Evolutionary conservation across 30 jellyfish, hydroid and myxozoan genomes (phyloP).

Genomic region (Turritopsis rubra): DNA sequence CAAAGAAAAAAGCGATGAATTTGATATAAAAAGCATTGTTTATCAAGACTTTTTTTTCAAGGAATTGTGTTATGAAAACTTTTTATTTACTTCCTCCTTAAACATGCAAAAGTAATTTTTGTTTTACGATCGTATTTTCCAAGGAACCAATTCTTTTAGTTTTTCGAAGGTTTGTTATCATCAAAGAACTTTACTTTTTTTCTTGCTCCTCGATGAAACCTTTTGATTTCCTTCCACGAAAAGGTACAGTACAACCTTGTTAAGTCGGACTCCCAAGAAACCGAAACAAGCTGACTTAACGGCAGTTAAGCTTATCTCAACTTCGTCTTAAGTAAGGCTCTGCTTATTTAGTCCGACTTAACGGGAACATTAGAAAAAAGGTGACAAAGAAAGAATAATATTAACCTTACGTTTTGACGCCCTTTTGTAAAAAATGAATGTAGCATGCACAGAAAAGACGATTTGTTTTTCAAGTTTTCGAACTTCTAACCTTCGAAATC

Average conservation of each 20-base stretch:
- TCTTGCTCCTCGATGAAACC: neutral
- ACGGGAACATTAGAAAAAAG: neutral
- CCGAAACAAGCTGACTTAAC: neutral
- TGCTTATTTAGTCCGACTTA: neutral
- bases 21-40: neutral
- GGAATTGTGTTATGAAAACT: neutral
- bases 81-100: neutral
- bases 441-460: neutral
- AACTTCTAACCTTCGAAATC: neutral
- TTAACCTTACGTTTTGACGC: neutral
- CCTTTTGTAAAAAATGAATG: neutral
- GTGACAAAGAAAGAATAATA: neutral
- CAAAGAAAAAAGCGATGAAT: conserved; percentile 1
- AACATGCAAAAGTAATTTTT: too few species aligned
- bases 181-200: neutral
- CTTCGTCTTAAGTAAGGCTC: neutral
- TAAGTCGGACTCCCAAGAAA: neutral
- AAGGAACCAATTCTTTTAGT: neutral
- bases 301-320: neutral
- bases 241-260: neutral
- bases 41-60: neutral
- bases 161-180: neutral
- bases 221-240: neutral
- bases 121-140: too few species aligned
- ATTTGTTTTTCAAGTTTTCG: neutral